These are phyloP conservation scores for Bufo bufo DNA, from an alignment of 2,113 vertebrate genomes.

Conservation along the genomic window DNA sequence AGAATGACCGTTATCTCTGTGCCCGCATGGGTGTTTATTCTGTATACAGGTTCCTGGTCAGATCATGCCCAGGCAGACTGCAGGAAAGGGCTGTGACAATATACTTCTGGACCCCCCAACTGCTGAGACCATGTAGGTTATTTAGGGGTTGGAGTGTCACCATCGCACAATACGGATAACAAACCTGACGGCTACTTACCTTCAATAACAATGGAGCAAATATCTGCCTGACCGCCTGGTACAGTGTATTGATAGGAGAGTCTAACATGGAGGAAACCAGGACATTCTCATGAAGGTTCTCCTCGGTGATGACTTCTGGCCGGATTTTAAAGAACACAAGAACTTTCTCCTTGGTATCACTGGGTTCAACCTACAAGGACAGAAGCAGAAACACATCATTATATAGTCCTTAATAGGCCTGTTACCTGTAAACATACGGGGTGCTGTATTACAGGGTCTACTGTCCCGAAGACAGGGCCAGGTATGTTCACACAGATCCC, in stretches of 20 bases:
- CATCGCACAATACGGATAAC: neutral
- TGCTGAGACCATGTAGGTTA: too few species aligned
- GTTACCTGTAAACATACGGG: too few species aligned
- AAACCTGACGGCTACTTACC: constrained; percentile 67
- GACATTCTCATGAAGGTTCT: constrained; percentile 88
- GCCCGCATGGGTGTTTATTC: too few species aligned
- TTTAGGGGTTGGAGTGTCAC: too few species aligned
- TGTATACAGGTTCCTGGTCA: too few species aligned
- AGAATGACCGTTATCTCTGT: too few species aligned
- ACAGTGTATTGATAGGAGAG: constrained; percentile 91
- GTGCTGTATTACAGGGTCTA: too few species aligned
- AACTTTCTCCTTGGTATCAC: constrained; percentile 78
- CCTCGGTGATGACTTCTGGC: constrained; percentile 90
- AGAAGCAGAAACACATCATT: neutral
- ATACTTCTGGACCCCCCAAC: too few species aligned
- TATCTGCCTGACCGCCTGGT: constrained; percentile 89
- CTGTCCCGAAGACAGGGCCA: too few species aligned
- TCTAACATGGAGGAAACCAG: constrained; percentile 95
- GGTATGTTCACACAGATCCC: too few species aligned
- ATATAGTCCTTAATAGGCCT: neutral
- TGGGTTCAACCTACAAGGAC: constrained; percentile 79
- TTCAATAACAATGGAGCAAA: constrained; percentile 90
- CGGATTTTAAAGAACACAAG: constrained; percentile 94
- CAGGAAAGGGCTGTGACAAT: too few species aligned
- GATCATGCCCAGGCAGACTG: too few species aligned